Evolutionary conservation across 2,113 vertebrate genomes (phyloP), one percentile per base, ranked within the genome.

Genomic region (Monopterus albus): DNA sequence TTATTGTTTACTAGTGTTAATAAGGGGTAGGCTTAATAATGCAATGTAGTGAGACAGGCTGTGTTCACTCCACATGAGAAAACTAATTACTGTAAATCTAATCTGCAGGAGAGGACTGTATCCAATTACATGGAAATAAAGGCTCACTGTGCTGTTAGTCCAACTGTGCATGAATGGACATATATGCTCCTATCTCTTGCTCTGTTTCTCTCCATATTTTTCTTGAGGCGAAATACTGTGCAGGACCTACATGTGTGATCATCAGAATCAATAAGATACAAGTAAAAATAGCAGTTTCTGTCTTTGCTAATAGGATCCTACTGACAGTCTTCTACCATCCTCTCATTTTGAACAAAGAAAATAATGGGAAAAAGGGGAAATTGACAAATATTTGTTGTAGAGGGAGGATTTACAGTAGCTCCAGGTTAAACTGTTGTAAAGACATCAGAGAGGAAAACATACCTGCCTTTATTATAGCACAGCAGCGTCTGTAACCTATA

Each of bases 121-220:
- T n/a, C n/a, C n/a, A n/a, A 88, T 91, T 91, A 88, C 75, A 89
- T 67, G 55, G 74, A 87, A 88, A 89, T 81, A 81, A 85, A 68
- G 33, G 61, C 75, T 87, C 75, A 81, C 52, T 18, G 23, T 68
- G 83, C 75, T 79, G 50, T 83, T 87, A 59, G 72, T n/a, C n/a
- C n/a, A n/a, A 70, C 36, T 77, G 62, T 72, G 59, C 65, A 53
- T 70, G 46, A 70, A 56, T 3, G 21, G n/a, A 75, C 66, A 75
- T 61, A 43, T 31, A 56, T 2, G 10, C 28, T 66, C 31, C 69
- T 45, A 45, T 72, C 57, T 69, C 40, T 70, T 13, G 20, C 60
- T 67, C 63, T 47, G 63, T 59, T 59, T 74, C 55, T 46, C 18
- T 18, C 13, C 52, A 45, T 21, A 29, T 55, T 7, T 68, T 7